These are phyloP conservation scores for Alcis repandata DNA, from an alignment of 2,888 invertebrate species.

Conservation along the genomic window DNA sequence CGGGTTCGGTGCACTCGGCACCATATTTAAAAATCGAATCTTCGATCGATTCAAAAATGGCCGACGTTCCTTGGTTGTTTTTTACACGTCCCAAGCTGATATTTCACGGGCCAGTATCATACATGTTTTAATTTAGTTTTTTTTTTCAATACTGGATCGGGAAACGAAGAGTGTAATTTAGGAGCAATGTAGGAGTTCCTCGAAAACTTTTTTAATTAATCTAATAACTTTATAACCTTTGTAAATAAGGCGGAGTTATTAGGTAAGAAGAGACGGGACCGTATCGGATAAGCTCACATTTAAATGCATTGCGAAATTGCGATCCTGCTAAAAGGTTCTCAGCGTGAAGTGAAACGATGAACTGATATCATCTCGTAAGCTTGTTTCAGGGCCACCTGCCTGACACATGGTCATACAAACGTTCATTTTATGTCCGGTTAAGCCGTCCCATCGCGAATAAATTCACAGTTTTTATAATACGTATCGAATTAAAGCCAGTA, in stretches of 20 bases:
- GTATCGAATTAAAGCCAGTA: constrained; percentile 70
- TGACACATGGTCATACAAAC: constrained; percentile 74
- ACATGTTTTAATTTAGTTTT: constrained; percentile 61
- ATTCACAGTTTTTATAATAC: constrained; percentile 78
- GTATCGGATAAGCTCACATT: constrained; percentile 67
- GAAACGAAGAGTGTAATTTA: constrained; percentile 39
- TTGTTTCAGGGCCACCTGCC: constrained; percentile 73
- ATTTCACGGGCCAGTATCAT: constrained; percentile 55
- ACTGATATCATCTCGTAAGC: constrained; percentile 63
- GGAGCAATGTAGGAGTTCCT: constrained; percentile 47
- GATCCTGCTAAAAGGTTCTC: constrained; percentile 67
- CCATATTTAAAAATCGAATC: constrained; percentile 81
- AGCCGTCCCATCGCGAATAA: constrained; percentile 69
- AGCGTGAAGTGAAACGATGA: constrained; percentile 69
- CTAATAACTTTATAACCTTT: constrained; percentile 65
- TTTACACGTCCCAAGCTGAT: constrained; percentile 49
- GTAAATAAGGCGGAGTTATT: constrained; percentile 57
- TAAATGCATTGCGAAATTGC: constrained; percentile 72
- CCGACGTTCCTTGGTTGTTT: constrained; percentile 56
- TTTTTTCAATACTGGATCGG: constrained; percentile 32
- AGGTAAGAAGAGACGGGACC: constrained; percentile 51
- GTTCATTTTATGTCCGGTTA: constrained; percentile 72
- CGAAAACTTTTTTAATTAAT: constrained; percentile 47
- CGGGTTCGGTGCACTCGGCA: constrained; percentile 81
- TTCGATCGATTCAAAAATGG: constrained; percentile 77